Evolutionary conservation across 1,140 invertebrate genomes (phyloP), one percentile per base, ranked within the genome.

Genomic region (Aphaenogaster rudis): DNA sequence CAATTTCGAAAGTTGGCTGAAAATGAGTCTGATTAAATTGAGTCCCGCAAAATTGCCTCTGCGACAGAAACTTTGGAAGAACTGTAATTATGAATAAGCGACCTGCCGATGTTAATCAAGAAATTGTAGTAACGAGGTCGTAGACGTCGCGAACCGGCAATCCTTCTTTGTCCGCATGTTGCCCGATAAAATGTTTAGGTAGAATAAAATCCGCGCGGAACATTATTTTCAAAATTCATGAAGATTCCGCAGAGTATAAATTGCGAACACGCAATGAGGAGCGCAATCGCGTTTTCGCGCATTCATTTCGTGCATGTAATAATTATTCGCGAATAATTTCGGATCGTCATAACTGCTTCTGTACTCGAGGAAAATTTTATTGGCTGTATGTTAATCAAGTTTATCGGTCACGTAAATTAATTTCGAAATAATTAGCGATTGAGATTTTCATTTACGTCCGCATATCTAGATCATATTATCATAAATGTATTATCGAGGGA

Each of bases 81-180:
- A 84, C 39, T 76, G 69, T 52, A 61, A 45, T 76, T 84, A 76
- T 61, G 69, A 84, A 61, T 69, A 69, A 42, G 28, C 66, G 33
- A 76, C 39, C 54, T 2, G n/a, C 7, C 54, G 67, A 63, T 76
- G 80, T 63, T 84, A 84, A 84, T 84, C 80, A 84, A 74, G 39
- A 74, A 84, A 42, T 84, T 74, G 69, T 33, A 50, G 13, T 69
- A 28, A 76, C 57, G 45, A 48, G 17, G 28, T 84, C 69, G 69
- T 84, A 84, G 76, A 76, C n/a, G 69, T 84, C 80, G 21, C n/a
- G 17, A 11, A 61, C 79, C 17, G 17, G 39, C 13, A 17, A 36
- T 61, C 11, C 36, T 42, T 61, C 71, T 82, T 61, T 82, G 39
- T 48, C 7, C n/a, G 11, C 36, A 3, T 48, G 42, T 63, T 45